A percentile compares a stretch with the other conserved stretches of the same genome.
Conservation (phyloP, 2,797 vertebrate genomes). For the Darevskia nairensis region DNA sequence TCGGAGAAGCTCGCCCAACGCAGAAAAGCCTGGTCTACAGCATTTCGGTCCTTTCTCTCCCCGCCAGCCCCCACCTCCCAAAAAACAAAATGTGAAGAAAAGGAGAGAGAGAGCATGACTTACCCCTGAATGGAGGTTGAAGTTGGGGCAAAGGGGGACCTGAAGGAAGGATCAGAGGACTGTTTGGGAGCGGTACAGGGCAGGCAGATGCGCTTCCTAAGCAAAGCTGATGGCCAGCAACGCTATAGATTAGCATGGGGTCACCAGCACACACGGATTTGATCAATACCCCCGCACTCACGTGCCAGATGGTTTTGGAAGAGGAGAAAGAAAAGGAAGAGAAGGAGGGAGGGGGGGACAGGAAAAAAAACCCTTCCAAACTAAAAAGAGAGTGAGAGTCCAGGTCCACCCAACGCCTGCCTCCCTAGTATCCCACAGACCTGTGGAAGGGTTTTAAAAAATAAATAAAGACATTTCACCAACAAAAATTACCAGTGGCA, state of each 20-base stretch:
- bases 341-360: constrained; percentile 19
- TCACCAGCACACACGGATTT: constrained; percentile 84
- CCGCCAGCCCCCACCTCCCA: not conserved
- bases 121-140: constrained; percentile 69
- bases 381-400: not conserved
- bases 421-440: not conserved
- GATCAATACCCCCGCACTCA: constrained; percentile 87
- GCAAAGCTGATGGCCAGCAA: constrained; percentile 81
- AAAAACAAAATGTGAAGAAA: no score
- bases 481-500: no score
- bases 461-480: not conserved
- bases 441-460: not conserved
- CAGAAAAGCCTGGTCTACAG: no score
- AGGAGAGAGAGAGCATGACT: constrained; percentile 71
- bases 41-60: no score
- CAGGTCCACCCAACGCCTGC: not conserved
- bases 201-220: constrained; percentile 80
- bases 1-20: not conserved
- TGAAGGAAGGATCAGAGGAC: constrained; percentile 43
- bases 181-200: constrained; percentile 58
- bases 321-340: constrained; percentile 70
- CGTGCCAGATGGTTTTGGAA: constrained; percentile 86
- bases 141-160: constrained; percentile 71
- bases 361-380: not conserved
- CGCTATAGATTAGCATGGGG: constrained; percentile 88